Base-by-base conservation (phyloP, 2,888 invertebrate genomes). In the Caenorhabditis afra region DNA sequence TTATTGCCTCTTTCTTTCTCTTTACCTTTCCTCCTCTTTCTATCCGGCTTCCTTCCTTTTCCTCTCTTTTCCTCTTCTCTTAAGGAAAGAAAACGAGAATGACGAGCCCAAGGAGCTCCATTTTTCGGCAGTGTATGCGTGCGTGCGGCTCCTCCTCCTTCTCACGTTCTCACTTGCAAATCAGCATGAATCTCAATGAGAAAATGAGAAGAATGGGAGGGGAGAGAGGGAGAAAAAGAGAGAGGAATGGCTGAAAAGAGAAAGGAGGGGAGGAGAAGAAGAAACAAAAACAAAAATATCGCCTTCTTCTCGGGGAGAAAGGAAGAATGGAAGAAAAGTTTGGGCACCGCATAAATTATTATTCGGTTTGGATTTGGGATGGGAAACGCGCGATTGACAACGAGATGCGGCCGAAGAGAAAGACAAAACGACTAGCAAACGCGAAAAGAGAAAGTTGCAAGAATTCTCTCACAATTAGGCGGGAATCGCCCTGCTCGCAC, bases 121-220 rank as follows among this genome's bases (percentile, higher is more conserved):
- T 67, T 67, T 47, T 66, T 45, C 20, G 20, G 20, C 3, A 22
- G 49, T 20, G 49, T 49, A 11, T 18, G 7, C 52, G 52, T 52
- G 23, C 52, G 52, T 7, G 29, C 29, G 29, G 29, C 29, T 29
- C 29, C 29, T 29, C 14, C 23, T 64, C 52, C 29, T 44, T 29
- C 41, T 23, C 41, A 45, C 53, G 65, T 55, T 65, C 65, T 65
- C 65, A 65, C 65, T 65, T 65, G 65, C 53, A 65, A 65, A 65
- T 65, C 65, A 65, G 23, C 65, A 55, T 65, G 65, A 65, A 65
- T 65, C 45, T 65, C 53, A 58, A 67, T 55, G 50, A 50, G 55
- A 37, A 16, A 67, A 50, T 22, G 58, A 58, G 37, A 58, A 29
- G 45, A 57, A 66, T 47, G 57, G 47, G 41, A 49, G 20, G 50